phyloP scores from a whole-genome alignment of 2,797 vertebrate genomes.

The Thripadectes ignobilis region DNA sequence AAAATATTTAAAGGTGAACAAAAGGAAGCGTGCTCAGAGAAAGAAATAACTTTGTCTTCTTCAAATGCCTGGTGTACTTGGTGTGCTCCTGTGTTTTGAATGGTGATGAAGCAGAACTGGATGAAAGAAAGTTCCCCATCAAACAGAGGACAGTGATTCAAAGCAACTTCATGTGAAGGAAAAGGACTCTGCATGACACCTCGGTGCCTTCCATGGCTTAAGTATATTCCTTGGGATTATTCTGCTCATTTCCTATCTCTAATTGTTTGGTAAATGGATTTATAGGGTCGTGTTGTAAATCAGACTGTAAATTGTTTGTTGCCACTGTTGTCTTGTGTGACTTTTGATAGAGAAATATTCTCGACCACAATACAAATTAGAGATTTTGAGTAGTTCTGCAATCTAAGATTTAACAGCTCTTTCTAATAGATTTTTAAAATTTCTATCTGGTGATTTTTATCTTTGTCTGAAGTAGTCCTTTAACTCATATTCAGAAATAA shows the following conservation, averaged over 20 bases:
- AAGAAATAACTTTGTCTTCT: background rate
- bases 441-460: background rate
- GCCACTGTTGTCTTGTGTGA: background rate
- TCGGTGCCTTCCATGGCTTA: background rate
- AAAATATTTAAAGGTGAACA: conserved; percentile 14
- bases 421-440: background rate
- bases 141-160: background rate
- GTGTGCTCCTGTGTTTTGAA: background rate
- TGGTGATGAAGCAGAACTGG: background rate
- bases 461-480: background rate
- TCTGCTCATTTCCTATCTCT: background rate
- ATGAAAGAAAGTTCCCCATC: background rate
- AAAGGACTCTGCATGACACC: background rate
- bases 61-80: background rate
- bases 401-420: background rate
- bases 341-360: background rate
- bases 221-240: background rate
- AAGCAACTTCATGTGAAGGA: background rate
- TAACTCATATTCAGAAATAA: background rate
- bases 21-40: background rate
- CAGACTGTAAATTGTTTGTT: background rate
- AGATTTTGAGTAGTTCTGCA: background rate
- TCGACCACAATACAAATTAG: background rate
- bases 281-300: background rate
- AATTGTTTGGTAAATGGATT: background rate